Percentiles rank a stretch among this genome's conserved stretches.
These are phyloP conservation scores for Littorina saxatilis DNA, from an alignment of 1,140 invertebrate species.

Conservation along the genomic window DNA sequence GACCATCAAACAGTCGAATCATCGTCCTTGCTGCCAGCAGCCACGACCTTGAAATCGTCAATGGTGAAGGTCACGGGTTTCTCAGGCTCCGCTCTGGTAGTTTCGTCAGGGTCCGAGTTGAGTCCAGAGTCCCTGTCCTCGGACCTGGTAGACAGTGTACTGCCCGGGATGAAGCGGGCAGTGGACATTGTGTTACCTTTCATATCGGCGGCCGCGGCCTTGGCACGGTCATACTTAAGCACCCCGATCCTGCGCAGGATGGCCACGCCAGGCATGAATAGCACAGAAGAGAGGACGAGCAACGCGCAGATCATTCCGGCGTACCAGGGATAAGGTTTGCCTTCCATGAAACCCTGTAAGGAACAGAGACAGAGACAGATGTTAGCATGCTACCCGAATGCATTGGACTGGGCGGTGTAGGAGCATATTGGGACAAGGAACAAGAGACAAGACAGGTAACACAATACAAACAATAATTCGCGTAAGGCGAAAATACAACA, in stretches of 20 bases:
- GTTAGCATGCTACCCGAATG: no score
- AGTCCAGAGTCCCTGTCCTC: slow-evolving; percentile 57
- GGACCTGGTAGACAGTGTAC: slow-evolving; percentile 41
- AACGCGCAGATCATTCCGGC: slow-evolving; percentile 52
- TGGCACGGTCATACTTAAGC: slow-evolving; percentile 53
- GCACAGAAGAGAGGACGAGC: slow-evolving; percentile 58
- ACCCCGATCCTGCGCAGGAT: slow-evolving; percentile 57
- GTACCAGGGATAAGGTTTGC: slow-evolving; percentile 62
- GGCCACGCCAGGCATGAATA: slow-evolving; percentile 67
- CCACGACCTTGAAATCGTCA: slow-evolving; percentile 26
- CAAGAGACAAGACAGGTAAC: no score
- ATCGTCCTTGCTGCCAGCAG: background rate
- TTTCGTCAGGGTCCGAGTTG: slow-evolving; percentile 50
- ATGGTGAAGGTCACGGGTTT: slow-evolving; percentile 34
- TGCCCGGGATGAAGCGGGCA: slow-evolving; percentile 53
- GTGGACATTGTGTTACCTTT: slow-evolving; percentile 59
- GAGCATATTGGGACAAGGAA: no score
- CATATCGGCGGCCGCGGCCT: slow-evolving; percentile 52
- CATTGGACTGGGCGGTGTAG: no score
- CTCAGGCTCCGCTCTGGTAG: slow-evolving; percentile 16
- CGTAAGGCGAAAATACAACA: no score
- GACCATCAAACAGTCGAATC: background rate
- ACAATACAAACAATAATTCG: no score
- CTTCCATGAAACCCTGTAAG: slow-evolving; percentile 54
- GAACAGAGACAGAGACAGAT: background rate